Conservation (phyloP, 2,113 vertebrate genomes). For the Clupea harengus region DNA sequence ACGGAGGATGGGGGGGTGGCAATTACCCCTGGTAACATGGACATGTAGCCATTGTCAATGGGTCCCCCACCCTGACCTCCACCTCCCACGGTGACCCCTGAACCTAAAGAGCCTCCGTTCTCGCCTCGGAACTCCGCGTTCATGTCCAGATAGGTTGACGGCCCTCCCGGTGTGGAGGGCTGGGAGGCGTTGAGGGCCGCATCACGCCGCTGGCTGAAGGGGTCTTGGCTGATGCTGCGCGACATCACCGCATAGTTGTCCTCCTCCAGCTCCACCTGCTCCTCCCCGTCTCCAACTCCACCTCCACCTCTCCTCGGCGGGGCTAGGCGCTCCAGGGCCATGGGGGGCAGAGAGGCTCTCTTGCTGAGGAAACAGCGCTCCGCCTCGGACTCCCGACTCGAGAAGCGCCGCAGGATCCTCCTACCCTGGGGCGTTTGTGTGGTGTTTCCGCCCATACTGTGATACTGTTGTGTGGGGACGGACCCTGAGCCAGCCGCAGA, state of each 20-base stretch:
- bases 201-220: slow-evolving; percentile 51
- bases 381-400: slow-evolving; percentile 68
- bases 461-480: too few species aligned
- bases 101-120: slow-evolving; percentile 13
- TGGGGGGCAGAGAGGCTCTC: slow-evolving; percentile 72
- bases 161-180: slow-evolving; percentile 10
- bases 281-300: slow-evolving; percentile 33
- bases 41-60: slow-evolving; percentile 75
- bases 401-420: slow-evolving; percentile 69
- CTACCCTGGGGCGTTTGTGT: slow-evolving; percentile 46
- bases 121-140: slow-evolving; percentile 63
- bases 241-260: slow-evolving; percentile 66
- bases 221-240: slow-evolving; percentile 65
- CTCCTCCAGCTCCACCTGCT: slow-evolving; percentile 61
- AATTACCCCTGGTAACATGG: slow-evolving; percentile 74
- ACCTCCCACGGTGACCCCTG: slow-evolving; percentile 24
- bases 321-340: slow-evolving; percentile 69
- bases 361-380: slow-evolving; percentile 69
- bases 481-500: too few species aligned
- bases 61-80: not conserved
- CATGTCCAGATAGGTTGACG: slow-evolving; percentile 67
- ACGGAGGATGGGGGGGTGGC: slow-evolving; percentile 54
- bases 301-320: slow-evolving; percentile 54
- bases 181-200: not conserved
- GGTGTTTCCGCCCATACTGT: too few species aligned